Evolutionary conservation across 1,140 invertebrate genomes (phyloP), one percentile per base, ranked within the genome.

Genomic region (Apis florea): DNA sequence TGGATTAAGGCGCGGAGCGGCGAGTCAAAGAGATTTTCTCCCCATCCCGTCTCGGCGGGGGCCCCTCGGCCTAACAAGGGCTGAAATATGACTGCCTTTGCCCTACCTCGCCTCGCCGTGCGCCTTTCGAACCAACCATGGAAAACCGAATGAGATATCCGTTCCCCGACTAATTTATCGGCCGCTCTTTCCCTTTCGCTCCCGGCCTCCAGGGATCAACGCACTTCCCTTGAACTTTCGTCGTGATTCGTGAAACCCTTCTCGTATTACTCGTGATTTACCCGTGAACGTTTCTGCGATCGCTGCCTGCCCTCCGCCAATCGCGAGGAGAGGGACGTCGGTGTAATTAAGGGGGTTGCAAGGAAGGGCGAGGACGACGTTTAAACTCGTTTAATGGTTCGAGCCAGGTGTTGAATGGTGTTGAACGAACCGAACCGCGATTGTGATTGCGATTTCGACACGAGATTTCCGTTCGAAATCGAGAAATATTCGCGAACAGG

Each of bases 11-110:
- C 89, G 91, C 90, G 89, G 90, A 87, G 90, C 91, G 91, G 91
- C 92, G 89, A 92, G 92, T 92, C 91, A 92, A 92, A 92, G 92
- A 91, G 92, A 92, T 92, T 91, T 92, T 90, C 90, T 91, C 91
- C 90, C 89, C 90, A 88, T 89, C 89, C 88, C 89, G 86, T 90
- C 90, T 85, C 91, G 87, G 88, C 85, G 89, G 90, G 90, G 90
- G 89, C 90, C 90, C 90, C 87, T 89, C 88, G 89, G 91, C 91
- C 91, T 92, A 92, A 92, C 91, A 92, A 92, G 91, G 91, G 91
- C 91, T 92, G 90, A 92, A 92, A 92, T 92, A 92, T 92, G 91
- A 92, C 91, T 91, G 91, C 90, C 85, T 88, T 73, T 83, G 86
- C 87, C 87, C 85, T 83, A 79, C 85, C 86, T 83, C 83, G 86